Conservation (phyloP, 2,797 vertebrate genomes). For the Hemitrygon akajei region DNA sequence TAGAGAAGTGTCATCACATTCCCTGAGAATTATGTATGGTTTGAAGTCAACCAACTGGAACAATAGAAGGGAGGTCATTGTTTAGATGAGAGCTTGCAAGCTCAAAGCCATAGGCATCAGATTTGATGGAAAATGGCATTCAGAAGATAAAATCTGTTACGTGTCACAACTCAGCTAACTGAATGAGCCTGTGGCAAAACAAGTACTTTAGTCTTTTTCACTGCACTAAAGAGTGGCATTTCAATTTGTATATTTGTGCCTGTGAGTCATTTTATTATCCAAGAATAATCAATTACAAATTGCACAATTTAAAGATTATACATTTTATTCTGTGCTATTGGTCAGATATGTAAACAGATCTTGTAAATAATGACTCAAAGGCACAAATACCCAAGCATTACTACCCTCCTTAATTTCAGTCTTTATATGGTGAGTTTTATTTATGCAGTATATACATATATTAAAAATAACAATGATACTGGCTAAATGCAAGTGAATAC, state of each 20-base stretch:
- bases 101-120: conserved; percentile 43
- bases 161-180: conserved; percentile 42
- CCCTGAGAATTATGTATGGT: conserved; percentile 23
- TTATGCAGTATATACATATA: background rate
- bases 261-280: conserved; percentile 53
- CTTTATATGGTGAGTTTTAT: background rate
- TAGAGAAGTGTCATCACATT: background rate
- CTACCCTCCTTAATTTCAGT: background rate
- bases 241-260: conserved; percentile 51
- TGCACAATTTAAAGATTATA: conserved; percentile 51
- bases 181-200: conserved; percentile 46
- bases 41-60: conserved; percentile 40
- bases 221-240: conserved; percentile 50
- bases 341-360: conserved; percentile 49
- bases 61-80: conserved; percentile 40
- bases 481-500: background rate
- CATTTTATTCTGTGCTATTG: conserved; percentile 43
- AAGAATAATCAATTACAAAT: conserved; percentile 56
- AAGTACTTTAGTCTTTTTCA: conserved; percentile 44
- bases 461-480: background rate
- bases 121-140: conserved; percentile 46
- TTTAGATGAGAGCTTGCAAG: conserved; percentile 45
- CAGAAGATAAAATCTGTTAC: conserved; percentile 47
- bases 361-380: conserved; percentile 49
- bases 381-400: conserved; percentile 42